These are phyloP conservation scores for Pecten maximus DNA, from an alignment of 2,888 invertebrate species.

Conservation along the genomic window DNA sequence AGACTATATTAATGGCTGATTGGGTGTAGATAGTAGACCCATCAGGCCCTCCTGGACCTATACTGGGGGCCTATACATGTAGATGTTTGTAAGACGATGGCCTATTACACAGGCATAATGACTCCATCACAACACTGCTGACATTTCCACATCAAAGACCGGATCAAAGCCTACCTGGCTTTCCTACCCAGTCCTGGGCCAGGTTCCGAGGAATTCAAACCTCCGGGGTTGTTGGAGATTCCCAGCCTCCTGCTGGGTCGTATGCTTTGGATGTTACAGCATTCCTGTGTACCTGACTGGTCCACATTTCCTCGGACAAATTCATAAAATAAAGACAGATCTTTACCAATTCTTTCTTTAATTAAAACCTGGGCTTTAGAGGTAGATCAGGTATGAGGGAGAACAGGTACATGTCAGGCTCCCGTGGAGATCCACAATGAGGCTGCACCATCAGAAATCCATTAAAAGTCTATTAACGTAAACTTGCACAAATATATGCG, in stretches of 20 bases:
- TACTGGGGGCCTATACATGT: background rate
- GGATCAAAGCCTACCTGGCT: constrained; percentile 40
- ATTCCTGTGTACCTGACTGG: background rate
- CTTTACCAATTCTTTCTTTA: background rate
- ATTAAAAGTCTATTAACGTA: constrained; percentile 19
- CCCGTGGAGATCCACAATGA: background rate
- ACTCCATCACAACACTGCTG: background rate
- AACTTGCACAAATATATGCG: background rate
- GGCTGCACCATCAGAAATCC: constrained; percentile 29
- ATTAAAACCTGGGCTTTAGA: background rate
- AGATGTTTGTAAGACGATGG: constrained; percentile 36
- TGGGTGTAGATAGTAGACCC: background rate
- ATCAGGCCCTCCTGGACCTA: background rate
- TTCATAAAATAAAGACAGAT: background rate
- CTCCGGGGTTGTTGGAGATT: background rate
- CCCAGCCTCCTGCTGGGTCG: constrained; percentile 21
- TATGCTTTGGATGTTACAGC: background rate
- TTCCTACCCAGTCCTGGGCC: background rate
- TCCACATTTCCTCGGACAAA: background rate
- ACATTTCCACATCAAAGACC: constrained; percentile 39
- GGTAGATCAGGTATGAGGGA: background rate
- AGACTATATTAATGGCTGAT: no score
- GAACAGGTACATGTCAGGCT: background rate
- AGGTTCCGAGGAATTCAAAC: constrained; percentile 8
- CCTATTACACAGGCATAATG: constrained; percentile 35